Percentiles rank a stretch among this genome's conserved stretches.
Conservation (phyloP, 2,888 invertebrate species). For the Drosophila maculinotata region DNA sequence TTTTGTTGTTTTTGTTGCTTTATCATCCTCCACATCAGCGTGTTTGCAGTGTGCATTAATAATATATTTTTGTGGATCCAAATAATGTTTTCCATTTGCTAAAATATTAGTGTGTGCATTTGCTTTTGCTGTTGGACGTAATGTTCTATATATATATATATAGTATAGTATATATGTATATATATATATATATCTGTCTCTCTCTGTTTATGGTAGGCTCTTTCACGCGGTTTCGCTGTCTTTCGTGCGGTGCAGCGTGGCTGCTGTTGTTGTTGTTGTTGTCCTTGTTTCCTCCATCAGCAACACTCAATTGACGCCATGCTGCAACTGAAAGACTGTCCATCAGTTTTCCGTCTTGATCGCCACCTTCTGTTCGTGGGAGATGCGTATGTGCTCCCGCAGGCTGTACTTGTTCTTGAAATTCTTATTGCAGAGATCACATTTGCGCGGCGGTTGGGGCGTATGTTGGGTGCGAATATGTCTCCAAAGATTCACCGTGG, state of each 20-base stretch:
- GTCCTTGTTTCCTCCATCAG: no score
- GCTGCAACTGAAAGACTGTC: slow-evolving; percentile 67
- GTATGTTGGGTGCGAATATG: slow-evolving; percentile 86
- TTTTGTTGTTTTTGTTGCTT: not conserved
- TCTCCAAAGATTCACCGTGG: slow-evolving; percentile 86
- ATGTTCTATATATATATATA: slow-evolving; percentile 23
- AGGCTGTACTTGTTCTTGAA: slow-evolving; percentile 85
- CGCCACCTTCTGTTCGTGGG: slow-evolving; percentile 84
- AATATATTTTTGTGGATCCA: no score
- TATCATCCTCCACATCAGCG: no score
- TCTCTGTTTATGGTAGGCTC: no score
- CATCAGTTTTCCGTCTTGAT: slow-evolving; percentile 83
- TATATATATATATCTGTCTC: slow-evolving; percentile 11
- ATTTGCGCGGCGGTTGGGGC: slow-evolving; percentile 85
- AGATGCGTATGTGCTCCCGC: slow-evolving; percentile 85
- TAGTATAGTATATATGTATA: slow-evolving; percentile 3
- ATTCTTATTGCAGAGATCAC: slow-evolving; percentile 85
- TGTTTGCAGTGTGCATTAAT: no score
- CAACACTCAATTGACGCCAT: slow-evolving; percentile 42
- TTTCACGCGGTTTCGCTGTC: slow-evolving; percentile 2
- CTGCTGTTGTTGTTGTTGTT: not conserved
- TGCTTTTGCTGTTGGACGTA: slow-evolving; percentile 41
- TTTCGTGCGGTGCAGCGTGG: not conserved
- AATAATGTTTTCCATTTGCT: not conserved
- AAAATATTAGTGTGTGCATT: slow-evolving; percentile 3